These are phyloP conservation scores for Pelecanoides urinatrix DNA, from an alignment of 2,113 vertebrate genomes.

Conservation along the genomic window DNA sequence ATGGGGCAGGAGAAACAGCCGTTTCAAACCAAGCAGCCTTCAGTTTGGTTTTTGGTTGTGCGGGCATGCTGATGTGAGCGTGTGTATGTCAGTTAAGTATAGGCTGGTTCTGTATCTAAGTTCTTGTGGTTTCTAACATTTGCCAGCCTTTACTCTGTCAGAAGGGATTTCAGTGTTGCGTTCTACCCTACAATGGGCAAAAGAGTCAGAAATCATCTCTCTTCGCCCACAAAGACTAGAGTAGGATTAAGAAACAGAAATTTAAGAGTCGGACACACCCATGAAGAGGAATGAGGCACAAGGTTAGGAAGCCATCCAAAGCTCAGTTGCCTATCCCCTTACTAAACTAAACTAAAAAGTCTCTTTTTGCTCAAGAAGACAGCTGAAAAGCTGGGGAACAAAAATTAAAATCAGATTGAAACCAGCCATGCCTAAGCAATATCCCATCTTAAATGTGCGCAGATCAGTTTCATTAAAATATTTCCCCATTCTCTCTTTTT, in stretches of 20 bases:
- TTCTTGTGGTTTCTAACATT: slow-evolving; percentile 11
- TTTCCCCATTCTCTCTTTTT: slow-evolving; percentile 41
- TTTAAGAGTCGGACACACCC: slow-evolving; percentile 31
- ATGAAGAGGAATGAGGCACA: slow-evolving; percentile 42
- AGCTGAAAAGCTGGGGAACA: slow-evolving; percentile 10
- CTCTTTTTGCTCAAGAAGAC: slow-evolving; percentile 20
- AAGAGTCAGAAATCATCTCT: slow-evolving; percentile 1
- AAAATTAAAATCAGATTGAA: slow-evolving; percentile 58
- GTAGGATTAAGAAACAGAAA: slow-evolving; percentile 40
- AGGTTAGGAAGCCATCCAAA: slow-evolving; percentile 44
- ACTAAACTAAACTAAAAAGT: slow-evolving; percentile 26
- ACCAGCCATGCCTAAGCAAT: slow-evolving; percentile 18
- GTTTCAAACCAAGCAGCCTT: background rate
- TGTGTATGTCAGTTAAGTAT: background rate
- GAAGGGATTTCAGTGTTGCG: background rate
- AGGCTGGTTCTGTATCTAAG: background rate
- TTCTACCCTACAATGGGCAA: background rate
- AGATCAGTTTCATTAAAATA: slow-evolving; percentile 52
- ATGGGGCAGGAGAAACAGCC: background rate
- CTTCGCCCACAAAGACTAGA: background rate
- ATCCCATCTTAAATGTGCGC: background rate
- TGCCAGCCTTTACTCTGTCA: background rate
- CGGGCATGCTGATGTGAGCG: accelerated
- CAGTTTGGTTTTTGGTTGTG: background rate
- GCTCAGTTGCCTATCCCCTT: background rate